These are phyloP conservation scores for Porites lobata DNA, from an alignment of 92 coral and sea anemone genomes.

Conservation along the genomic window DNA sequence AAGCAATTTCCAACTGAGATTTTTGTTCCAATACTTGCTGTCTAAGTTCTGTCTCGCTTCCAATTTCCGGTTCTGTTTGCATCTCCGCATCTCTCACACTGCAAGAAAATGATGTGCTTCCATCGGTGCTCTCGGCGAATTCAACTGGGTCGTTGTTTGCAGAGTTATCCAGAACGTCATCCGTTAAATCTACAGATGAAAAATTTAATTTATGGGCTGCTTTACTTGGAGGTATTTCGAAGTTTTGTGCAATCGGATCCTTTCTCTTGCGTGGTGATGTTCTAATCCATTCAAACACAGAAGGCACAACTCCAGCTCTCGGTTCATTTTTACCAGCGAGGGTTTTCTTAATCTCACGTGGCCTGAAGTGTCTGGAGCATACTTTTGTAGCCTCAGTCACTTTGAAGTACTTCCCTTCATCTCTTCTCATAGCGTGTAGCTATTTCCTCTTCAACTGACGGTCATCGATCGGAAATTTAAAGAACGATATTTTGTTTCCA, in stretches of 20 bases:
- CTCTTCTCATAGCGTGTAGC: constrained; percentile 75
- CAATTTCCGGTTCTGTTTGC: not conserved
- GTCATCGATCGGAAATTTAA: constrained; percentile 57
- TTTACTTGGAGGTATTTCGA: constrained; percentile 28
- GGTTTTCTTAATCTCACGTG: constrained; percentile 64
- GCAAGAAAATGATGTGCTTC: not conserved
- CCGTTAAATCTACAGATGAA: constrained; percentile 30
- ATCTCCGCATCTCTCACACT: too few species aligned
- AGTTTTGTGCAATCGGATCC: constrained; percentile 16
- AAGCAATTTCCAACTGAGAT: too few species aligned
- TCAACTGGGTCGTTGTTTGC: constrained; percentile 34
- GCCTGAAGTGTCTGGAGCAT: constrained; percentile 78
- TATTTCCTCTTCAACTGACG: constrained; percentile 50
- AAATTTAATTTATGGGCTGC: constrained; percentile 22
- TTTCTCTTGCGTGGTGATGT: constrained; percentile 77
- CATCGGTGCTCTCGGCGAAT: constrained; percentile 31
- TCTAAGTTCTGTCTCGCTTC: constrained; percentile 6
- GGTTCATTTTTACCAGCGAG: constrained; percentile 60
- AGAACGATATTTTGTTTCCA: constrained; percentile 1
- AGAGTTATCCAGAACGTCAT: constrained; percentile 25
- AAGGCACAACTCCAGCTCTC: constrained; percentile 71
- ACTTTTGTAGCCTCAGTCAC: constrained; percentile 57
- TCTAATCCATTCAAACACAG: constrained; percentile 65
- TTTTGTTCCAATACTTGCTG: too few species aligned
- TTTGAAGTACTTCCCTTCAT: constrained; percentile 57